phyloP scores from a whole-genome alignment of 2,113 vertebrate species.

The Miniopterus natalensis region DNA sequence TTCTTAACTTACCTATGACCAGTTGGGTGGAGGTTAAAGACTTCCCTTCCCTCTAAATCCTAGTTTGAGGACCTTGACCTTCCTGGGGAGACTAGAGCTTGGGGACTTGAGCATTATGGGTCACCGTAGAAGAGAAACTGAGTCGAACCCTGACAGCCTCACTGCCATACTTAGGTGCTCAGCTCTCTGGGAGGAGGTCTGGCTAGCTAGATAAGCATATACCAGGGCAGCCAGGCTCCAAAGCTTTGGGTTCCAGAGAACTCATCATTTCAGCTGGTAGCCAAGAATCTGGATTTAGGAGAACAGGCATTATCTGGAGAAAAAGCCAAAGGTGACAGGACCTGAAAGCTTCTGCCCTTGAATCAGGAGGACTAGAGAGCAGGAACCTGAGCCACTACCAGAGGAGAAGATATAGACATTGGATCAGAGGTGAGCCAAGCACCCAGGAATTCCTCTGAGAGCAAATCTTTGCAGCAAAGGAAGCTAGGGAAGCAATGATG shows the following conservation, averaged over 20 bases:
- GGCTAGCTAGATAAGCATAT: neutral
- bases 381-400: neutral
- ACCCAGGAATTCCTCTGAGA: neutral
- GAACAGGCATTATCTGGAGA: neutral
- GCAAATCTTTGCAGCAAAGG: neutral
- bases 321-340: neutral
- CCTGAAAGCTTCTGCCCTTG: neutral
- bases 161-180: rapidly evolving
- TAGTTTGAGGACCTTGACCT: neutral
- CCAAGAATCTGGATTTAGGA: neutral
- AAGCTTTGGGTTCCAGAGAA: neutral
- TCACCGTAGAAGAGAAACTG: neutral
- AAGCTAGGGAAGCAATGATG: neutral
- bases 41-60: neutral
- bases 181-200: neutral
- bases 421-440: neutral
- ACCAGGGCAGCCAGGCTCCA: neutral
- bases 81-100: neutral
- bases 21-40: neutral
- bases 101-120: neutral
- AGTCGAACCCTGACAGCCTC: neutral
- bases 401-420: neutral
- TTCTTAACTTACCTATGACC: neutral
- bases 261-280: neutral
- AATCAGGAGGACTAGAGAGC: neutral